Evolutionary conservation across 2,113 vertebrate species (phyloP), one percentile per base, ranked within the genome.

Genomic region (Helogale parvula): DNA sequence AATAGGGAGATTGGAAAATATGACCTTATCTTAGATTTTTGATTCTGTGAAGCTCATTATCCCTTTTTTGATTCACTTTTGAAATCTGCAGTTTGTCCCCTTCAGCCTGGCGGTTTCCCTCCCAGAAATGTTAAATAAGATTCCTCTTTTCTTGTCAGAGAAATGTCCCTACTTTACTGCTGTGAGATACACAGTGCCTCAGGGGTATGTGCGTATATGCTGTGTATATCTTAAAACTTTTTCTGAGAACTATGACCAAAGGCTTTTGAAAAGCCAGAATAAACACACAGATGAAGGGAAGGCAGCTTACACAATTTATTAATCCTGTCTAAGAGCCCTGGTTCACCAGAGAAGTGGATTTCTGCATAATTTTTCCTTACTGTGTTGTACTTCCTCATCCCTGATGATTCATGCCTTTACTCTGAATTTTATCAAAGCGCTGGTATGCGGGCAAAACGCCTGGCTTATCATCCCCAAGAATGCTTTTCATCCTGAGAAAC

Each of bases 201-300:
- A 8, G 10, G 16, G 35, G 5, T 17, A n/a, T 31, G n/a, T 52
- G 47, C 7, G 0, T 16, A 38, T 12, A 9, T 76, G 27, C 35
- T 47, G 17, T 60, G 66, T 54, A 12, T 60, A 11, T 69, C 57
- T 91, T 60, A 84, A 72, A 88, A 54, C 47, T 76, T 91, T 31
- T 45, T 13, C 31, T 66, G 45, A 57, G 47, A 79, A 86, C 65
- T 81, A 2, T 82, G 85, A 76, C 52, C 47, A 66, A 60, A 52
- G 76, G 66, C 31, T 83, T 94, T 21, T 83, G 74, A 90, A 88
- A 93, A 93, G 57, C 92, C 69, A 84, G 10, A 71, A 54, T 87
- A 89, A 81, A 93, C 33, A 52, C 10, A 4, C 27, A 52, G n/a
- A 25, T 79, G 15, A 83, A 47, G 33, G 35, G 69, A 81, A 74